Base-by-base conservation (phyloP, 2,797 vertebrate species). In the Tenualosa ilisha region DNA sequence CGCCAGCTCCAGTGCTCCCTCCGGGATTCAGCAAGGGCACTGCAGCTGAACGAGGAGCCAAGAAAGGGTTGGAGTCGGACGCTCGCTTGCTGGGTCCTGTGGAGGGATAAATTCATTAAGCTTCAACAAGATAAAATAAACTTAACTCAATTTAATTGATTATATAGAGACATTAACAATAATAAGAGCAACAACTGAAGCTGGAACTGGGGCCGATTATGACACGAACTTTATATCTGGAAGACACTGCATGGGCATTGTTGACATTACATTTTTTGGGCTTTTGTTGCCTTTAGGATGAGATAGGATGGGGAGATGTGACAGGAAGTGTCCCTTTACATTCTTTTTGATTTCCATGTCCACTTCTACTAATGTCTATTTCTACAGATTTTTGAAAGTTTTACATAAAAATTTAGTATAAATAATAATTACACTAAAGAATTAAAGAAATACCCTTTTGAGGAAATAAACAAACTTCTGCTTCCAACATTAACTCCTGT, bases 11-110 rank as follows among this genome's bases (percentile, higher is more conserved):
- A 72, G 94, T 89, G 9, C 93, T 91, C 43, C 90, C 89, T 0
- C 92, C 88, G 1, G 95, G 91, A 84, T 91, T 94, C 81, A 97
- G 88, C 3, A 99, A 96, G 56, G 98, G 98, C 54, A 99, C 96
- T 0, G 98, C 98, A 3, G 97, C 97, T 0, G 98, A 99, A 61
- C 98, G 97, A 20, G 98, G 97, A 0, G 97, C 98, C 93, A 99
- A 91, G 96, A 99, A 99, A 0, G 96, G 96, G 84, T 95, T 98
- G 75, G 93, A 89, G 40, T 98, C 97, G 43, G 94, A 85, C 0
- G 89, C 20, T 88, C 96, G 95, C 91, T 95, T 96, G 49, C 90
- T 85, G 40, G 63, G n/a, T 82, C 93, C 72, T 97, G 89, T 4
- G 63, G 50, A 9, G 15, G 26, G 65, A 37, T 40, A 37, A 12